A percentile compares a stretch with the other conserved stretches of the same genome.
These are phyloP conservation scores for Sarotherodon lohbergeri DNA, from an alignment of 2,113 vertebrate species.

Conservation along the genomic window DNA sequence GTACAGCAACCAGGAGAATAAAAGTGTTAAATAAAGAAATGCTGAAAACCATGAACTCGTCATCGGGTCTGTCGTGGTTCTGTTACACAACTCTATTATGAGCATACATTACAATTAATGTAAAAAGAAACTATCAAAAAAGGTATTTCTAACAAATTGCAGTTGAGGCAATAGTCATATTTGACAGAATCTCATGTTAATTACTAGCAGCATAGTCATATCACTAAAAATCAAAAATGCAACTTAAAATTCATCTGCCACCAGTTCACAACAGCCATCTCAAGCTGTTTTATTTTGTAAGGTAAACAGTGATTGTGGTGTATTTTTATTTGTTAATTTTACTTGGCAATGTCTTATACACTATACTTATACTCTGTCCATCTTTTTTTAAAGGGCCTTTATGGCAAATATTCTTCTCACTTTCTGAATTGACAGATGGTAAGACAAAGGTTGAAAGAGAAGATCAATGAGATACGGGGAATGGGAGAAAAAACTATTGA, in stretches of 20 bases:
- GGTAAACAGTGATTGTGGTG: neutral
- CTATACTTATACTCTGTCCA: neutral
- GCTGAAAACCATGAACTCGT: rapidly evolving
- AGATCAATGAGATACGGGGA: neutral
- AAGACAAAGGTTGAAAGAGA: neutral
- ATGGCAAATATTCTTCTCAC: neutral
- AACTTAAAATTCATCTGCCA: neutral
- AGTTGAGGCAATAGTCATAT: neutral
- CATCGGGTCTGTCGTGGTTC: neutral
- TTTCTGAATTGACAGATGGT: neutral
- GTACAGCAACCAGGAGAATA: neutral
- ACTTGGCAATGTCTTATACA: neutral
- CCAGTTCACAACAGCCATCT: neutral
- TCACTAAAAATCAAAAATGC: neutral
- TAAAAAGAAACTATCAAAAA: neutral
- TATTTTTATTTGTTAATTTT: neutral
- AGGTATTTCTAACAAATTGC: neutral
- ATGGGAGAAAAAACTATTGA: neutral
- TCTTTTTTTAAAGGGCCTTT: neutral
- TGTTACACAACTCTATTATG: rapidly evolving
- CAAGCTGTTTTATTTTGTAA: neutral
- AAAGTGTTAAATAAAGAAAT: neutral
- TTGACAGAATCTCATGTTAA: neutral
- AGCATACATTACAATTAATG: neutral
- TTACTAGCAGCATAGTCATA: neutral